A percentile compares a stretch with the other conserved stretches of the same genome.
Evolutionary conservation across 2,113 vertebrate genomes (phyloP).

Genomic region (Sula dactylatra): DNA sequence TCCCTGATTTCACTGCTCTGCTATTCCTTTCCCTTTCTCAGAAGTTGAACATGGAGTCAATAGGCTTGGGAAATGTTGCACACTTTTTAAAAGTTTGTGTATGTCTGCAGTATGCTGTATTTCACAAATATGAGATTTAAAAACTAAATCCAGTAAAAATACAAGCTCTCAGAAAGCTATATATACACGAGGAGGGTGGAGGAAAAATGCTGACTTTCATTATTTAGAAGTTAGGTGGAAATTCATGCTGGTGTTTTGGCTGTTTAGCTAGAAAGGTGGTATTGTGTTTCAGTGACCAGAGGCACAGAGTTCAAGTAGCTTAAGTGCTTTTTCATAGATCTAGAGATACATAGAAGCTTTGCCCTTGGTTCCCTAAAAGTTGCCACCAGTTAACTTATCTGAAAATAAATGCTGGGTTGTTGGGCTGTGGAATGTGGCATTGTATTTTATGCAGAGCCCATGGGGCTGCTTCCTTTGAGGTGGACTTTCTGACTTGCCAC

Average conservation of each 20-base stretch:
- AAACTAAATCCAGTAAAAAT: background rate
- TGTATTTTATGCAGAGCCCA: background rate
- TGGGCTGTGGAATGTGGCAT: background rate
- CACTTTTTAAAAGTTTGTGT: accelerated
- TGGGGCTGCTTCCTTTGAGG: background rate
- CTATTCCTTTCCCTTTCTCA: background rate
- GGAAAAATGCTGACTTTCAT: background rate
- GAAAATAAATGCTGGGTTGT: background rate
- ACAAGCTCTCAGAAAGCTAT: background rate
- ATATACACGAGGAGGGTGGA: accelerated
- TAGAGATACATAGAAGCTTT: background rate
- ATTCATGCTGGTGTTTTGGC: background rate
- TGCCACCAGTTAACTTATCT: background rate
- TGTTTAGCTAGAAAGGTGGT: background rate
- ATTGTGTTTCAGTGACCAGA: background rate
- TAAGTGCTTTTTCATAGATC: background rate
- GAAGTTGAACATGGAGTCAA: background rate
- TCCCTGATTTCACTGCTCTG: background rate
- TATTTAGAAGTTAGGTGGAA: background rate
- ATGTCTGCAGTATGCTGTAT: background rate
- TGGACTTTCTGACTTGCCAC: background rate
- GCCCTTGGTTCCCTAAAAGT: background rate
- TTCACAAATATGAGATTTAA: background rate
- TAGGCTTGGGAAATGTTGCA: background rate
- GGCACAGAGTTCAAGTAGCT: background rate